Evolutionary conservation across 1,140 invertebrate genomes (phyloP), one percentile per base, ranked within the genome.

Genomic region (Lordiphosa collinella): DNA sequence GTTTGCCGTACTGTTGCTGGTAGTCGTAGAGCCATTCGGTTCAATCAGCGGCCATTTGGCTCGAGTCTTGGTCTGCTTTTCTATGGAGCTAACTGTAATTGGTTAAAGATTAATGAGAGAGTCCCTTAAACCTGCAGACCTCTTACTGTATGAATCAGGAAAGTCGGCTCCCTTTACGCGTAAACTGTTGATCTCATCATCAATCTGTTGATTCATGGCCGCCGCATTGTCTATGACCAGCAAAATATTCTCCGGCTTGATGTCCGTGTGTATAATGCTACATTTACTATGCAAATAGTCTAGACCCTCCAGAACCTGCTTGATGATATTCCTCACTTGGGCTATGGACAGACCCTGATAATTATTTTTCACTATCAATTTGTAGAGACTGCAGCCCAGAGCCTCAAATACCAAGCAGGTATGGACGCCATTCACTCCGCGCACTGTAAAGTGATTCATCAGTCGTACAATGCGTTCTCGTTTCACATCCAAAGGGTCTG

Each of bases 331-430:
- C 90, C 96, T 96, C 14, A 99, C 98, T 91, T 99, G 98, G 62
- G 93, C 91, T 37, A 98, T 90, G 57, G 97, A 97, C 88, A 99
- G 97, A 65, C 98, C 98, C 90, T 95, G 94, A 91, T 99, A 99
- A 90, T 98, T 98, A 66, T 97, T 99, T 89, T 96, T 95, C 72
- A 99, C 97, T 69, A 99, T 99, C 69, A 99, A 91, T 91, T 99
- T 99, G 68, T 99, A 92, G 75, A 99, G 92, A 91, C 99, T 99
- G 90, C 97, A 95, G 46, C 98, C 98, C 56, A 99, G 92, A 43
- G 99, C 98, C 92, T 99, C 97, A 91, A 99, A 99, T 38, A 99
- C 97, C 96, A 99, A 97, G 90, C 97, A 99, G 53, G 99, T 95
- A 89, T 95, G 94, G 43, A 95, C 93, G 41, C 98, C 98, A 92